These are phyloP conservation scores for Panthera tigris DNA, from an alignment of 2,113 vertebrate genomes.

Conservation along the genomic window DNA sequence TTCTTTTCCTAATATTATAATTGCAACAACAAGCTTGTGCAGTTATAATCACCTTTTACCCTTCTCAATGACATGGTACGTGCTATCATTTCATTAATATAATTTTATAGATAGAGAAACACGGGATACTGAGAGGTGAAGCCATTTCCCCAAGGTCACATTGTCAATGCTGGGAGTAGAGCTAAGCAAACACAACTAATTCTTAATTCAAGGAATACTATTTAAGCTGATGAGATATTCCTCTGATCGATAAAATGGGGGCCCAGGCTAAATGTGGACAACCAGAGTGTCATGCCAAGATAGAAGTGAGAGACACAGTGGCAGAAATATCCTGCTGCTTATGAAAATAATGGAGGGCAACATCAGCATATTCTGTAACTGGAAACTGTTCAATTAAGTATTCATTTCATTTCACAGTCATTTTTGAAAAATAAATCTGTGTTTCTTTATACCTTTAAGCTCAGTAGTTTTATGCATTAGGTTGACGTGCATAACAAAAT, in stretches of 20 bases:
- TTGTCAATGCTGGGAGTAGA: neutral
- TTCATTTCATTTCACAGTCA: slow-evolving; percentile 80
- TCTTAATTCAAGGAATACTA: slow-evolving; percentile 55
- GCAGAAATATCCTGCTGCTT: neutral
- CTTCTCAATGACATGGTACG: neutral
- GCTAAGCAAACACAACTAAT: slow-evolving; percentile 45
- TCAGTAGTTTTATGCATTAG: slow-evolving; percentile 78
- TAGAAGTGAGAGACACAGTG: neutral
- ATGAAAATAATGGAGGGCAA: slow-evolving; percentile 41
- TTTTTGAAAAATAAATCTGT: slow-evolving; percentile 79
- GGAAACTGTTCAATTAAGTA: slow-evolving; percentile 78
- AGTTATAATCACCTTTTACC: slow-evolving; percentile 25
- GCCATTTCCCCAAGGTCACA: slow-evolving; percentile 52
- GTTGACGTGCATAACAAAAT: slow-evolving; percentile 80
- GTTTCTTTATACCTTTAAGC: slow-evolving; percentile 80
- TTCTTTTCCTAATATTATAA: slow-evolving; percentile 26
- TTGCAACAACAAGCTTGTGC: neutral
- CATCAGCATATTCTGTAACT: neutral
- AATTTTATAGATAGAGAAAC: slow-evolving; percentile 49
- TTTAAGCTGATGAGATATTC: slow-evolving; percentile 50
- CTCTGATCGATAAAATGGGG: slow-evolving; percentile 37
- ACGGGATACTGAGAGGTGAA: slow-evolving; percentile 1
- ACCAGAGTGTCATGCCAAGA: neutral
- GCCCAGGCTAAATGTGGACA: neutral
- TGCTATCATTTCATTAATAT: slow-evolving; percentile 60